Conservation (phyloP, 2,888 invertebrate genomes). For the Trissolcus brochymenae region DNA sequence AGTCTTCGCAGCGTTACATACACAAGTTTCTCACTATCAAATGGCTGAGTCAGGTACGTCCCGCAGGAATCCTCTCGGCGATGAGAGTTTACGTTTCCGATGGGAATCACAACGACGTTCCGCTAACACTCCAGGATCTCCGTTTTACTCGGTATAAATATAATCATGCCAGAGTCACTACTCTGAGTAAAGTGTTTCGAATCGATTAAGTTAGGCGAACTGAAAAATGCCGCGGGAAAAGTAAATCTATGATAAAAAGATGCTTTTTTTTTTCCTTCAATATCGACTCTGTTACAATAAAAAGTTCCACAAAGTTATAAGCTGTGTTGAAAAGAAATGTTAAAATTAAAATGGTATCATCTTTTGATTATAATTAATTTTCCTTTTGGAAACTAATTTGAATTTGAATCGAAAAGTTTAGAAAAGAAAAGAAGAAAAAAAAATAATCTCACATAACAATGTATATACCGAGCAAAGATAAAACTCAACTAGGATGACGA, state of each 20-base stretch:
- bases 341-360: too few relatives aligned
- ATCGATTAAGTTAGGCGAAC: slow-evolving; percentile 32
- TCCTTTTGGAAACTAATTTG: too few relatives aligned
- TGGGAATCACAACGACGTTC: slow-evolving; percentile 38
- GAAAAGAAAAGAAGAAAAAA: too few relatives aligned
- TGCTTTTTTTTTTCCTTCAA: background rate
- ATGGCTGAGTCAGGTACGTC: slow-evolving; percentile 48
- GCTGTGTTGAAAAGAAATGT: too few relatives aligned
- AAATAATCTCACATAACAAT: too few relatives aligned
- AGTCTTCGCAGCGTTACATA: slow-evolving; percentile 27
- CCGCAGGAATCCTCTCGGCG: slow-evolving; percentile 40
- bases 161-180: slow-evolving; percentile 29
- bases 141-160: slow-evolving; percentile 40
- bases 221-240: slow-evolving; percentile 8
- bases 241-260: background rate
- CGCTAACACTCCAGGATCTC: slow-evolving; percentile 20
- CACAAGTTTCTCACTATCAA: slow-evolving; percentile 17
- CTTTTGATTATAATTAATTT: too few relatives aligned
- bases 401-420: too few relatives aligned
- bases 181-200: slow-evolving; percentile 37
- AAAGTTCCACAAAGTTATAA: too few relatives aligned
- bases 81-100: slow-evolving; percentile 54
- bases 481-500: too few relatives aligned
- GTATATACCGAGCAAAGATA: too few relatives aligned
- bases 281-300: too few relatives aligned